Evolutionary conservation across 2,888 invertebrate genomes (phyloP).

Genomic region (Oscheius sp.): DNA sequence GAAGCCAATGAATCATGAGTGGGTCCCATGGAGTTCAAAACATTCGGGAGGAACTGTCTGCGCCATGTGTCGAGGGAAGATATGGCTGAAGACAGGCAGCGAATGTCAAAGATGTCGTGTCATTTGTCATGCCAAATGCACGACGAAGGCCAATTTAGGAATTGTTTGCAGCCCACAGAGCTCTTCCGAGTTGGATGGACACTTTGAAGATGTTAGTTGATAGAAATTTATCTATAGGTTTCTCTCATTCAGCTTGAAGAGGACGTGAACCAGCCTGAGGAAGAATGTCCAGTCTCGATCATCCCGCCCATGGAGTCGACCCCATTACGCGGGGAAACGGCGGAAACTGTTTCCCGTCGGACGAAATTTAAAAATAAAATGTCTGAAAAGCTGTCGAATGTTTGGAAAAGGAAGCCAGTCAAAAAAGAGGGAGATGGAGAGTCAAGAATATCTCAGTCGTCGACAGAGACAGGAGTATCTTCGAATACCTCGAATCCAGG

Average conservation of each 20-base stretch:
- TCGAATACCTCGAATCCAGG: slow-evolving; percentile 1
- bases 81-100: slow-evolving; percentile 94
- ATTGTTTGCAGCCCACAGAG: slow-evolving; percentile 26
- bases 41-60: slow-evolving; percentile 40
- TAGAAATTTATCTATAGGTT: background rate
- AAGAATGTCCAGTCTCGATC: slow-evolving; percentile 10
- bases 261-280: background rate
- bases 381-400: slow-evolving; percentile 59
- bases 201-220: slow-evolving; percentile 23
- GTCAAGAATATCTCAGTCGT: slow-evolving; percentile 27
- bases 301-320: background rate
- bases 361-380: slow-evolving; percentile 48
- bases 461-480: too few relatives aligned
- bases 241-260: slow-evolving; percentile 11
- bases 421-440: too few relatives aligned
- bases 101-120: slow-evolving; percentile 88
- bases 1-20: slow-evolving; percentile 37
- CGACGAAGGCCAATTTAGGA: slow-evolving; percentile 70
- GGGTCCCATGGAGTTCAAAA: slow-evolving; percentile 41
- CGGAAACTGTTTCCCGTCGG: slow-evolving; percentile 28
- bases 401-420: too few relatives aligned
- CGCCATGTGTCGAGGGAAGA: slow-evolving; percentile 75
- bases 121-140: slow-evolving; percentile 95
- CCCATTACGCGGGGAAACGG: slow-evolving; percentile 5
- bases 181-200: slow-evolving; percentile 2